phyloP scores from a whole-genome alignment of 2,888 invertebrate genomes.

The Chymomyza fuscimana region DNA sequence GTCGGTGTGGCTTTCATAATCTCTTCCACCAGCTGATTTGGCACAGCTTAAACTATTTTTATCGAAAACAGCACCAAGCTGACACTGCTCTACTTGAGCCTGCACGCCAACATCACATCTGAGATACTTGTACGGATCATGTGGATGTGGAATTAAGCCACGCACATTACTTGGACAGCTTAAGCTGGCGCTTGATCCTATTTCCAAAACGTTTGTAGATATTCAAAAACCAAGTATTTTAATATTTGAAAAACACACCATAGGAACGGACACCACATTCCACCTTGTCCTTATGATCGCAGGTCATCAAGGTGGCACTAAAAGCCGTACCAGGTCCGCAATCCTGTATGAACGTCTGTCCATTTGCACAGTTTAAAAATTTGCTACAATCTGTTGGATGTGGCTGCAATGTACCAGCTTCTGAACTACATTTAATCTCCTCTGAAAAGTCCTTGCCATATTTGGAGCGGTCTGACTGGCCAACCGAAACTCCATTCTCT shows the following conservation, averaged over 20 bases:
- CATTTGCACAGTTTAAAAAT: constrained; percentile 52
- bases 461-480: not conserved
- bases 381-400: constrained; percentile 59
- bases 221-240: not conserved
- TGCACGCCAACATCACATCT: constrained; percentile 81
- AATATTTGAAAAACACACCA: not conserved
- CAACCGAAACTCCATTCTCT: not conserved
- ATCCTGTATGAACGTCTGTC: constrained; percentile 40
- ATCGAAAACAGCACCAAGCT: constrained; percentile 83
- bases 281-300: not conserved
- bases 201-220: not conserved
- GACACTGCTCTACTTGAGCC: constrained; percentile 82
- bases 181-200: constrained; percentile 12
- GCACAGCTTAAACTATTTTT: constrained; percentile 81
- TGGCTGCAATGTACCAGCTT: constrained; percentile 31
- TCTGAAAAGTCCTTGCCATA: not conserved
- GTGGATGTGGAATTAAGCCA: constrained; percentile 82
- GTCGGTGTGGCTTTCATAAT: constrained; percentile 43
- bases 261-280: not conserved
- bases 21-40: constrained; percentile 58
- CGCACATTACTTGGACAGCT: constrained; percentile 79
- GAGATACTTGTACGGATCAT: constrained; percentile 82
- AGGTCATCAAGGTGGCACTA: not conserved
- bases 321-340: constrained; percentile 31
- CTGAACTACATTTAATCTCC: constrained; percentile 13